These are phyloP conservation scores for Phrynocephalus vlangalii DNA, from an alignment of 2,797 vertebrate species.

Conservation along the genomic window DNA sequence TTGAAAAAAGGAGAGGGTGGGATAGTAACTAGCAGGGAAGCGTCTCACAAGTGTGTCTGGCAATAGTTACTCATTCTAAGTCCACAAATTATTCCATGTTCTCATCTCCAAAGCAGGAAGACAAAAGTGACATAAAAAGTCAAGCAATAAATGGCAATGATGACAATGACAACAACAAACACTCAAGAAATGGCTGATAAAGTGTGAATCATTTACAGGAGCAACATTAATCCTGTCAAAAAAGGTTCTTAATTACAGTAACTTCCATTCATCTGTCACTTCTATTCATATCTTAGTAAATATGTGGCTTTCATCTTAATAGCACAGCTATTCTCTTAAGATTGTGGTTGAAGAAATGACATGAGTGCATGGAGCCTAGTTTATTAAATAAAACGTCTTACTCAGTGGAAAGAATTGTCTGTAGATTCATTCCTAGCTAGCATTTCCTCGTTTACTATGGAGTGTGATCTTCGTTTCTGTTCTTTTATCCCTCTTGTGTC, in stretches of 20 bases:
- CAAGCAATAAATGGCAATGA: constrained; percentile 48
- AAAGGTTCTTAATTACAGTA: constrained; percentile 61
- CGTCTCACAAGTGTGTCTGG: constrained; percentile 39
- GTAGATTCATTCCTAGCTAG: background rate
- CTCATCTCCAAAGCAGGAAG: constrained; percentile 58
- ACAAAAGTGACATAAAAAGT: constrained; percentile 41
- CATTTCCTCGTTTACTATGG: background rate
- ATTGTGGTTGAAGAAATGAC: constrained; percentile 24
- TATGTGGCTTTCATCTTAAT: constrained; percentile 52
- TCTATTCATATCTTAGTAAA: constrained; percentile 62
- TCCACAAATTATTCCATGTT: constrained; percentile 62
- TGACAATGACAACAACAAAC: too few relatives aligned
- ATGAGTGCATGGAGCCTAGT: constrained; percentile 15
- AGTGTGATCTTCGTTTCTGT: background rate
- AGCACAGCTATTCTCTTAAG: constrained; percentile 34
- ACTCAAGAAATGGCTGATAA: constrained; percentile 60
- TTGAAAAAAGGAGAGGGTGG: constrained; percentile 36
- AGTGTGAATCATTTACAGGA: constrained; percentile 59
- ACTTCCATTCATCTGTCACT: constrained; percentile 66
- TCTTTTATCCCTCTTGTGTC: background rate
- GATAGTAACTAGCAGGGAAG: constrained; percentile 44
- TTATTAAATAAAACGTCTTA: constrained; percentile 19
- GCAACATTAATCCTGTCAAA: constrained; percentile 55
- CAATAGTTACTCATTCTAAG: constrained; percentile 53
- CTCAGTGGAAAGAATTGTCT: background rate